Conservation (phyloP, 2,797 vertebrate species). For the Morelia viridis region DNA sequence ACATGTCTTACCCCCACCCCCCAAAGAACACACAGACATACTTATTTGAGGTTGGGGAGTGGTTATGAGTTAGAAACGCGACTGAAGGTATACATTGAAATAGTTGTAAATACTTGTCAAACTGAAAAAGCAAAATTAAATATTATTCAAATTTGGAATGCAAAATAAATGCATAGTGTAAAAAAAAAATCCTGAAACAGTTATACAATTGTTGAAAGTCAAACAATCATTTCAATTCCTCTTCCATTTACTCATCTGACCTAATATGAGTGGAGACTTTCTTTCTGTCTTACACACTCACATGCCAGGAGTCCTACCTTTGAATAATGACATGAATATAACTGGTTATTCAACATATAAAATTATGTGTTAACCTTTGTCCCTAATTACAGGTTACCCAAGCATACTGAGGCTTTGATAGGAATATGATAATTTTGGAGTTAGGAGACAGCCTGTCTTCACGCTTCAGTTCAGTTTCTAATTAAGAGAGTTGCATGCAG, state of each 20-base stretch:
- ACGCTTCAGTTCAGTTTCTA: conserved; percentile 60
- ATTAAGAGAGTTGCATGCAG: conserved; percentile 64
- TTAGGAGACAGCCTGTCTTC: conserved; percentile 64
- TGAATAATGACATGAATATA: conserved; percentile 49
- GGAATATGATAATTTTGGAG: conserved; percentile 61
- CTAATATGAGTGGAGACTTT: neutral
- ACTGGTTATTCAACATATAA: conserved; percentile 65
- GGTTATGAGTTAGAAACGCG: neutral
- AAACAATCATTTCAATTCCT: conserved; percentile 15
- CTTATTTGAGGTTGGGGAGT: neutral
- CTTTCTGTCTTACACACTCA: neutral
- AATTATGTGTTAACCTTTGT: conserved; percentile 68
- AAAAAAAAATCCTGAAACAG: neutral
- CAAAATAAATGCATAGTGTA: neutral
- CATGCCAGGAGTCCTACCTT: conserved; percentile 41
- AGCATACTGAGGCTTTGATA: conserved; percentile 56
- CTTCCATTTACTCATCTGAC: conserved; percentile 13
- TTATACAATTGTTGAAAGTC: conserved; percentile 4
- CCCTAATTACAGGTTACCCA: conserved; percentile 65
- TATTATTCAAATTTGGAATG: neutral
- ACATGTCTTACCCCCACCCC: neutral
- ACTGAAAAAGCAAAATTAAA: conserved; percentile 19
- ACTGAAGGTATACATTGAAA: neutral
- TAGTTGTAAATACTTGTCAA: neutral
- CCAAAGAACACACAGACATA: neutral